These are phyloP conservation scores for Lasioglossum figueresi DNA, from an alignment of 2,888 invertebrate species.

Conservation along the genomic window DNA sequence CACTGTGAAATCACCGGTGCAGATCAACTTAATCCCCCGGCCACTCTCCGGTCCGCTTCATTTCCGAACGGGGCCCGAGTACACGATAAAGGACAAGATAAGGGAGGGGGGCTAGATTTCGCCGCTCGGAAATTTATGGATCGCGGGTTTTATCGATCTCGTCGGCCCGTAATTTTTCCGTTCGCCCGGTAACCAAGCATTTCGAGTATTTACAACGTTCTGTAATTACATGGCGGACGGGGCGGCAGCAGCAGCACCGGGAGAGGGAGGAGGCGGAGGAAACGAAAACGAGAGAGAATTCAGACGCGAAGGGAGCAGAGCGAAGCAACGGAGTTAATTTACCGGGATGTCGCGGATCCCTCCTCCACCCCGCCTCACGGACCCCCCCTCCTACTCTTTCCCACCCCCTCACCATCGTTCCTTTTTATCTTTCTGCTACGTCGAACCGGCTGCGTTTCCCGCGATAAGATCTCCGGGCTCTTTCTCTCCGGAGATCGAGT, in stretches of 20 bases:
- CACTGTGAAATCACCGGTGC: constrained; percentile 27
- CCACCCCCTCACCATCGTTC: constrained; percentile 41
- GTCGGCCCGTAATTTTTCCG: constrained; percentile 46
- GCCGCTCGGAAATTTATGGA: constrained; percentile 51
- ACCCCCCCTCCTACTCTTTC: constrained; percentile 2
- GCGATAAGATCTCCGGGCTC: constrained; percentile 69
- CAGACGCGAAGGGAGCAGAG: constrained; percentile 63
- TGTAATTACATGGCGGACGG: constrained; percentile 50
- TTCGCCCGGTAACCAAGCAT: constrained; percentile 42
- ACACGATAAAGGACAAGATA: constrained; percentile 56
- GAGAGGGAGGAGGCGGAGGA: constrained; percentile 10
- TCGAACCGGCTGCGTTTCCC: constrained; percentile 74
- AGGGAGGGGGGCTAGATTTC: constrained; percentile 27
- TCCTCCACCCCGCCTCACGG: constrained; percentile 9
- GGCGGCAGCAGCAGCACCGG: neutral
- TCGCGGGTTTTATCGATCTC: constrained; percentile 57
- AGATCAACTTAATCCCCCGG: constrained; percentile 31
- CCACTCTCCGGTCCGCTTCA: constrained; percentile 32
- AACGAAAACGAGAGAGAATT: constrained; percentile 57
- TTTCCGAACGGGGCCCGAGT: constrained; percentile 28
- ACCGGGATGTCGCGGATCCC: constrained; percentile 71
- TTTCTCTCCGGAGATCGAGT: constrained; percentile 71
- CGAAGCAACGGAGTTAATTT: constrained; percentile 69
- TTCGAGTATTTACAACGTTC: constrained; percentile 62
- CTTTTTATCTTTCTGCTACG: constrained; percentile 69